These are phyloP conservation scores for Lepisosteus osseus DNA, from an alignment of 2,113 vertebrate species.

Conservation along the genomic window DNA sequence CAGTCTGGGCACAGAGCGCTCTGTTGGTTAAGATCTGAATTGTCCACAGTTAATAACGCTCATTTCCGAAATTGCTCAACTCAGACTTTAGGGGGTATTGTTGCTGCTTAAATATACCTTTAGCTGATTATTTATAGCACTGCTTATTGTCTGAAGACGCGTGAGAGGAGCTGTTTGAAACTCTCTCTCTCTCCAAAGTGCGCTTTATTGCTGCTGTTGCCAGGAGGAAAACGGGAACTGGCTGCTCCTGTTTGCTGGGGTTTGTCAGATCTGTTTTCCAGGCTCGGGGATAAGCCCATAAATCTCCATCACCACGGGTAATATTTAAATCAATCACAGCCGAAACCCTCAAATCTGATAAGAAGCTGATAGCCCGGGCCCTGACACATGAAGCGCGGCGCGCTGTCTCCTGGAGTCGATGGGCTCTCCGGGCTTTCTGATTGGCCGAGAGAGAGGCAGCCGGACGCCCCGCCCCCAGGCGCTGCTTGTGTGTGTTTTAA, in stretches of 20 bases:
- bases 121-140: too few relatives aligned
- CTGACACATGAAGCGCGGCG: conserved; percentile 73
- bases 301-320: conserved; percentile 40
- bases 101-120: too few relatives aligned
- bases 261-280: not conserved
- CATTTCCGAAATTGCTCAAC: too few relatives aligned
- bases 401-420: conserved; percentile 69
- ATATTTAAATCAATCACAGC: conserved; percentile 64
- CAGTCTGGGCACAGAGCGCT: too few relatives aligned
- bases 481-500: conserved; percentile 43
- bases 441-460: conserved; percentile 64
- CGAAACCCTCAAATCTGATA: conserved; percentile 52
- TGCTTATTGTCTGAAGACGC: too few relatives aligned
- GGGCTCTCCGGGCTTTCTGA: conserved; percentile 74
- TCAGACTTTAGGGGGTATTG: too few relatives aligned
- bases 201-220: not conserved
- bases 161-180: too few relatives aligned
- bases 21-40: too few relatives aligned
- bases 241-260: not conserved
- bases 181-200: too few relatives aligned
- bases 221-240: not conserved
- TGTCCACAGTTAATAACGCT: too few relatives aligned
- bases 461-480: conserved; percentile 46
- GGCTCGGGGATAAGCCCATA: conserved; percentile 9
- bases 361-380: conserved; percentile 63